Evolutionary conservation across 1,140 invertebrate species (phyloP), one percentile per base, ranked within the genome.

Genomic region (Papilio dardanus): DNA sequence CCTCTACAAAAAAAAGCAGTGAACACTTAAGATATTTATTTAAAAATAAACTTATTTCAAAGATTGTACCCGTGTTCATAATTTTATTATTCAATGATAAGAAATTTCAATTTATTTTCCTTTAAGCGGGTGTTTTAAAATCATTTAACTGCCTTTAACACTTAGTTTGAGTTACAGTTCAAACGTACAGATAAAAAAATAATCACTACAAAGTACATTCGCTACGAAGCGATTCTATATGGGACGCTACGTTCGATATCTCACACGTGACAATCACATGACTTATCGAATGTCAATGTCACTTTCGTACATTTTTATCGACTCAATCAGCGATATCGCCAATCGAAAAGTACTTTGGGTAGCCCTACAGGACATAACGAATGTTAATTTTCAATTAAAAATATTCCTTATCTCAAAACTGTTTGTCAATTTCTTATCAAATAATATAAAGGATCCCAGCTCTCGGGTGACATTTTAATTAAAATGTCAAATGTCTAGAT

Each of bases 401-500:
- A 21, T 31, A 0, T 7, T 67, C 16, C n/a, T 67, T 69, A 42
- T 28, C 67, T 6, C 40, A 35, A 40, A 35, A 66, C 33, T 46
- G 28, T 28, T 62, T 28, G 54, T 62, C 54, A 28, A 35, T 12
- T n/a, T 40, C 40, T 69, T 69, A 69, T 69, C 67, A 5, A 19
- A 19, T 14, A 28, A 30, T 62, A 10, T 21, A 76, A 80, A 75
- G 77, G 73, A 31, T 77, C 74, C 40, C 50, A 69, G 80, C 68
- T 77, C 75, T 76, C 75, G 76, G 73, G 76, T 79, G 81, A 81
- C 81, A 62, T 80, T 81, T 81, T 78, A 83, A 84, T 84, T 80
- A 81, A 67, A 10, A 28, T 40, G 78, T 78, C 76, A 76, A 74
- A 79, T 74, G 79, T 82, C 79, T 81, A 80, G 42, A 16, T 31